Conservation (phyloP, 2,113 vertebrate species). For the Pangasianodon gigas region DNA sequence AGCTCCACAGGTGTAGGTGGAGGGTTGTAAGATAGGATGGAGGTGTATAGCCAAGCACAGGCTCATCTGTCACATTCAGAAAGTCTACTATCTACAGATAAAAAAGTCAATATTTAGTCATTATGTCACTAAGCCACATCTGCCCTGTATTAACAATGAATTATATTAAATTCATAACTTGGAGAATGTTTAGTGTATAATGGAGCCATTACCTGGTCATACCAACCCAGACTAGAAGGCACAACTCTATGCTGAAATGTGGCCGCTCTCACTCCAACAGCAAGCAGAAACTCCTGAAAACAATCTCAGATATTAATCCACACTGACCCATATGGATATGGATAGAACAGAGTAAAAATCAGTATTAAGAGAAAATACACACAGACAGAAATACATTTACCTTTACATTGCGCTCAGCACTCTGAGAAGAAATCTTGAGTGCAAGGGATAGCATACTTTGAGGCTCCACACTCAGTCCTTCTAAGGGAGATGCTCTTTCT, state of each 20-base stretch:
- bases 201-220: slow-evolving; percentile 84
- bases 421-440: slow-evolving; percentile 89
- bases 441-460: slow-evolving; percentile 92
- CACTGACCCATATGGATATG: neutral
- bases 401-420: slow-evolving; percentile 88
- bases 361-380: neutral
- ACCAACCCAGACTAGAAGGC: slow-evolving; percentile 86
- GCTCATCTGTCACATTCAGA: slow-evolving; percentile 93
- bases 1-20: slow-evolving; percentile 96
- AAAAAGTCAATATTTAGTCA: slow-evolving; percentile 27
- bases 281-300: slow-evolving; percentile 88
- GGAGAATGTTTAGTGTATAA: neutral
- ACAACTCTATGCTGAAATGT: slow-evolving; percentile 91
- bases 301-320: neutral
- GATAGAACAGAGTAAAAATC: neutral
- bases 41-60: slow-evolving; percentile 93
- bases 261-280: slow-evolving; percentile 88
- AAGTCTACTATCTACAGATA: slow-evolving; percentile 87
- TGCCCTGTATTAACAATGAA: neutral
- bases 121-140: neutral
- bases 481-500: slow-evolving; percentile 74
- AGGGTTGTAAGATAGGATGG: slow-evolving; percentile 89
- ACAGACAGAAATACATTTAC: slow-evolving; percentile 59
- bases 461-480: slow-evolving; percentile 82
- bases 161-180: neutral